These are phyloP conservation scores for Abrostola tripartita DNA, from an alignment of 2,888 invertebrate species.

Conservation along the genomic window DNA sequence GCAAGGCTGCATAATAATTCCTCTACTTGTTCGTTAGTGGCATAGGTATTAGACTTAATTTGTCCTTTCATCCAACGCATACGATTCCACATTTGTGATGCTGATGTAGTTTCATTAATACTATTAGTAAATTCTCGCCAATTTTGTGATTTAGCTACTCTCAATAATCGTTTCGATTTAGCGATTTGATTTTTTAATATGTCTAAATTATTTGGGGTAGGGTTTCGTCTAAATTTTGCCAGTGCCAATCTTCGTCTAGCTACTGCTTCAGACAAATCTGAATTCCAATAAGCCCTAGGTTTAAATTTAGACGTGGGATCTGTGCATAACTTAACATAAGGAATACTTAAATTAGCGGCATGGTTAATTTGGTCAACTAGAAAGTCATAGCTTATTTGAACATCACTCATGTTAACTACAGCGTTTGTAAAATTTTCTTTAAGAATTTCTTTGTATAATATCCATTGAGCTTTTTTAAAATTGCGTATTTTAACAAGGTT, in stretches of 20 bases:
- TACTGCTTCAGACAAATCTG: not conserved
- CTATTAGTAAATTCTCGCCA: slow-evolving; percentile 1
- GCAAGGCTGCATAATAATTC: slow-evolving; percentile 20
- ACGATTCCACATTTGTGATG: slow-evolving; percentile 17
- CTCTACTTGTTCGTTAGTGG: slow-evolving; percentile 4
- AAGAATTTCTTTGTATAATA: not conserved
- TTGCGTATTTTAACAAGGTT: not conserved
- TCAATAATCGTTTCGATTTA: not conserved
- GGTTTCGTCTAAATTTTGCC: slow-evolving; percentile 5
- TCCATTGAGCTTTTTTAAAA: slow-evolving; percentile 12
- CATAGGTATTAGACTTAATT: slow-evolving; percentile 4
- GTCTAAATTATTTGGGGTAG: slow-evolving; percentile 6
- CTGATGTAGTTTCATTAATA: slow-evolving; percentile 6
- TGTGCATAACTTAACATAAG: slow-evolving; percentile 1
- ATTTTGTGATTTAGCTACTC: not conserved
- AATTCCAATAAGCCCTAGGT: slow-evolving; percentile 13
- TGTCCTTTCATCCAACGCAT: slow-evolving; percentile 33
- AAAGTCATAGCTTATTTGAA: slow-evolving; percentile 7
- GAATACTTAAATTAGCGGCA: slow-evolving; percentile 6
- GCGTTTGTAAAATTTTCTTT: not conserved
- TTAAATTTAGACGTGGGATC: slow-evolving; percentile 5
- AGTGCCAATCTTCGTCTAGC: slow-evolving; percentile 10
- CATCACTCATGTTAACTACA: not conserved
- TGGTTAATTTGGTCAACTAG: slow-evolving; percentile 7
- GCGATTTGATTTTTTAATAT: not conserved